These are phyloP conservation scores for Lampris incognitus DNA, from an alignment of 2,113 vertebrate species.

Conservation along the genomic window DNA sequence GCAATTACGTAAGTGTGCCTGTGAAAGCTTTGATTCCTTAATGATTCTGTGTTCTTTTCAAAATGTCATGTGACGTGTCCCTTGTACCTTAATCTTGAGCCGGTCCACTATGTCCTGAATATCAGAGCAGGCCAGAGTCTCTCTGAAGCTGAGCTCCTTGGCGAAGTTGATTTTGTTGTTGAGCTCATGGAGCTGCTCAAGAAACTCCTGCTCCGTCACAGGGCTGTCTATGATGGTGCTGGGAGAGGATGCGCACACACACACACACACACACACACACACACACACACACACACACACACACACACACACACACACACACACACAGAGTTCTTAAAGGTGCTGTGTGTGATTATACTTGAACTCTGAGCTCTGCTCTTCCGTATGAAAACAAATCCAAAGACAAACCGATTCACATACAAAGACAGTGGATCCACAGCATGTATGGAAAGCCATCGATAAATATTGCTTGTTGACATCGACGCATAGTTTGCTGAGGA, in stretches of 20 bases:
- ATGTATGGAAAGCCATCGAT: no score
- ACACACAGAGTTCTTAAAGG: not conserved
- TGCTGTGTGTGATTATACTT: no score
- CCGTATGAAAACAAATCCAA: no score
- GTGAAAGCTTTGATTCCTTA: no score
- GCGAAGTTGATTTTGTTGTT: slow-evolving; percentile 93
- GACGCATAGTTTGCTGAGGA: no score
- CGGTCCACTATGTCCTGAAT: slow-evolving; percentile 91
- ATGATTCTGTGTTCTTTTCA: not conserved
- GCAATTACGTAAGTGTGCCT: no score
- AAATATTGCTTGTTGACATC: no score
- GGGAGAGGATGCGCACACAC: not conserved
- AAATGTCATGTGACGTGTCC: not conserved
- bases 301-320: not conserved
- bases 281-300: not conserved
- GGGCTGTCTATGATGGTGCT: slow-evolving; percentile 90
- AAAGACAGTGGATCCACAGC: no score
- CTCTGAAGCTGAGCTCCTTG: slow-evolving; percentile 91
- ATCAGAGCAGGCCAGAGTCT: slow-evolving; percentile 90
- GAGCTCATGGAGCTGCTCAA: slow-evolving; percentile 93
- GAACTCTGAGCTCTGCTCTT: no score
- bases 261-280: not conserved
- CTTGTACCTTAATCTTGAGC: slow-evolving; percentile 88
- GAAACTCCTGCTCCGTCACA: slow-evolving; percentile 89
- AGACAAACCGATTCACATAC: no score